Evolutionary conservation across 1,140 invertebrate species (phyloP).

Genomic region (Orchesella cincta): DNA sequence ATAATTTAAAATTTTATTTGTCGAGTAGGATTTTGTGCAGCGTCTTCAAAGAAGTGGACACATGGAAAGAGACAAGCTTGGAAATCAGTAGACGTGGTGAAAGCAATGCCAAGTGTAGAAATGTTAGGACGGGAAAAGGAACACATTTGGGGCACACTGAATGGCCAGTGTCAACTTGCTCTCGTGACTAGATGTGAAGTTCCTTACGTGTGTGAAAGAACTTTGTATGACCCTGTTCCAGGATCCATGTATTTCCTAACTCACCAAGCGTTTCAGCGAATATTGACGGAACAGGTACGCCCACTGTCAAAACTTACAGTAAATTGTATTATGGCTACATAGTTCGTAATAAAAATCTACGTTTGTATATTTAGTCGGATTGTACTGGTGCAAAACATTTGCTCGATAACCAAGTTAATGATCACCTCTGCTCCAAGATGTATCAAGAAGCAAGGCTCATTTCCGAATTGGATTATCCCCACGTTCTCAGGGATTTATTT

Average conservation of each 20-base stretch:
- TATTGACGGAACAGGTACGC: background rate
- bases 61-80: too few species aligned
- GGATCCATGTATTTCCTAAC: background rate
- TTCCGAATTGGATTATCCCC: background rate
- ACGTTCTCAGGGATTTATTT: background rate
- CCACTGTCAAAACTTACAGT: too few species aligned
- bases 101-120: too few species aligned
- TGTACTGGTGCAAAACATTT: background rate
- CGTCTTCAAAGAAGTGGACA: too few species aligned
- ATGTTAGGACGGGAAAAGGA: background rate
- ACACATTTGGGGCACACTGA: background rate
- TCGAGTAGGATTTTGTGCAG: too few species aligned
- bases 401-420: background rate
- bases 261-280: background rate
- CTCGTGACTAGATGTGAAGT: conserved; percentile 3
- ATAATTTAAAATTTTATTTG: too few species aligned
- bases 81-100: too few species aligned
- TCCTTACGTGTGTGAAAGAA: background rate
- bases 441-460: conserved; percentile 7
- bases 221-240: background rate
- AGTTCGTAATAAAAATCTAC: too few species aligned
- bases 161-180: background rate
- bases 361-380: too few species aligned
- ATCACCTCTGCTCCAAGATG: conserved; percentile 3
- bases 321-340: too few species aligned